Evolutionary conservation across 2,888 invertebrate species (phyloP).

Genomic region (Lucinisca nassula): DNA sequence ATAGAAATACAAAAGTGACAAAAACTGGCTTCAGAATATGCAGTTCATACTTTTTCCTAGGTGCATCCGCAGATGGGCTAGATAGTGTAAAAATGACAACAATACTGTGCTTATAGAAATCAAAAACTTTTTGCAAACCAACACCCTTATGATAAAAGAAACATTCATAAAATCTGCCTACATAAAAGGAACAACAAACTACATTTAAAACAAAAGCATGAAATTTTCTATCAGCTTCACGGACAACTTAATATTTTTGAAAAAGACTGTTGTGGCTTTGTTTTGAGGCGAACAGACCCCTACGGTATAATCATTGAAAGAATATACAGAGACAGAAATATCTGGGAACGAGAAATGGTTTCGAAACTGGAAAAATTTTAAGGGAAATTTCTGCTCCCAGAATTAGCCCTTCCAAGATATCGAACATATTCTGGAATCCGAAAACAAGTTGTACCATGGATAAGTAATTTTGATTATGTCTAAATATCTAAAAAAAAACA

Average conservation of each 20-base stretch:
- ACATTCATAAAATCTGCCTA: background rate
- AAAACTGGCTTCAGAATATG: slow-evolving; percentile 4
- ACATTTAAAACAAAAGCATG: background rate
- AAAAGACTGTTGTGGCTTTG: background rate
- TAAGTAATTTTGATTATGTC: too few species aligned
- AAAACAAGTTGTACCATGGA: background rate
- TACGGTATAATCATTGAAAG: background rate
- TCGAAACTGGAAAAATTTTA: background rate
- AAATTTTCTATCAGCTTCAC: background rate
- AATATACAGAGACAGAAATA: background rate
- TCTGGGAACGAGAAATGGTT: background rate
- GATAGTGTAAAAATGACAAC: background rate
- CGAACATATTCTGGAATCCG: background rate
- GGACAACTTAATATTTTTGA: background rate
- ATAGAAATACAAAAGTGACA: background rate
- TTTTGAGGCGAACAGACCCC: background rate
- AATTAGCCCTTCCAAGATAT: background rate
- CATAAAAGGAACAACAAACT: background rate
- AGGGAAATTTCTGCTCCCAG: background rate
- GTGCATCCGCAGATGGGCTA: slow-evolving; percentile 24
- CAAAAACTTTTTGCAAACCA: background rate
- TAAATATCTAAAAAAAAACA: too few species aligned
- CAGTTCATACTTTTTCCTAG: background rate
- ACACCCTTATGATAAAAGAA: too few species aligned
- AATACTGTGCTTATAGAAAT: slow-evolving; percentile 5